Base-by-base conservation (phyloP, 2,113 vertebrate species). In the Pipra filicauda region DNA sequence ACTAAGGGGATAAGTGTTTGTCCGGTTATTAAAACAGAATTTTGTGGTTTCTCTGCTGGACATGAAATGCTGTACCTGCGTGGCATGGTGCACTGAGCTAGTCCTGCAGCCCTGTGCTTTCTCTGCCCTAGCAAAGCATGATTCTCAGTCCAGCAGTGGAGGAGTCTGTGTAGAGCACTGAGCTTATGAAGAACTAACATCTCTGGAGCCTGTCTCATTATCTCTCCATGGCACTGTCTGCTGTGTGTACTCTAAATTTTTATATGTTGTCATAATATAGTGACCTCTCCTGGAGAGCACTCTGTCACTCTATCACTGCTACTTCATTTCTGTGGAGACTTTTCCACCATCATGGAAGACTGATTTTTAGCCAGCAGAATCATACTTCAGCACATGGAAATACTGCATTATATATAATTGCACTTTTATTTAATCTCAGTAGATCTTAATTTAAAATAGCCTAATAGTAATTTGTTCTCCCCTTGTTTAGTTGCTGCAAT, bases 51-150 rank as follows among this genome's bases (percentile, higher is more conserved):
- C 30, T 62, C 10, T 77, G 2, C 17, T 48, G 41, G n/a, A 12
- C 15, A 3, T 1, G 5, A 5, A 26, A n/a, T 72, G 37, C 21
- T 6, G 11, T 46, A 46, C 20, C 65, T 51, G 46, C 1, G 0
- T 39, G 74, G 15, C n/a, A 13, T 1, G 3, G 21, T 35, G 17
- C 43, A 11, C 52, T 12, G 37, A 62, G 52, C 24, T 16, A 24
- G 46, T 51, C 33, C 75, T 19, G 58, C 24, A 55, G 52, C 35
- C 24, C 43, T 17, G 13, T 15, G 75, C 52, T 73, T 69, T 58
- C 44, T 27, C 48, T 23, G 37, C 6, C 1, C 0, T 61, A 46
- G n/a, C 8, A n/a, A 12, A n/a, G 22, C 2, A 1, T 21, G 26
- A 39, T 59, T 33, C 48, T 65, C 41, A 35, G 35, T 31, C 19